These are phyloP conservation scores for Ladona fulva DNA, from an alignment of 1,140 invertebrate species.

Conservation along the genomic window DNA sequence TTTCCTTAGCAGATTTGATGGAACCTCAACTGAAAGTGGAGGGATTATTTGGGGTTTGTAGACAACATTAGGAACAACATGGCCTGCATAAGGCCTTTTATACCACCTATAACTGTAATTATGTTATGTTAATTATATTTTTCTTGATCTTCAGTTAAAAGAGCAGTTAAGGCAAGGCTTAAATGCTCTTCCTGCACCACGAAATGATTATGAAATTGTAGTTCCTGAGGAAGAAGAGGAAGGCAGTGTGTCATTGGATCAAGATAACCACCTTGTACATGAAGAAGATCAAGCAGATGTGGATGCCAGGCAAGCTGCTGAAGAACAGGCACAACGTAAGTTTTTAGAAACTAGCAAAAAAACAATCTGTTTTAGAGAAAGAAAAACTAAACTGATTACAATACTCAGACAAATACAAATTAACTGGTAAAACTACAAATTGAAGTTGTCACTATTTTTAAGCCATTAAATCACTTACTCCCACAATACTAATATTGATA, in stretches of 20 bases:
- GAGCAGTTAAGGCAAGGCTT: conserved; percentile 68
- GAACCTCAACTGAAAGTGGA: too few relatives aligned
- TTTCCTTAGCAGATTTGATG: too few relatives aligned
- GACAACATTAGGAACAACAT: too few relatives aligned
- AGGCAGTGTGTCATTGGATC: conserved; percentile 31
- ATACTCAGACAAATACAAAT: too few relatives aligned
- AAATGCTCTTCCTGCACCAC: conserved; percentile 72
- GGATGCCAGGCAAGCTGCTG: conserved; percentile 57
- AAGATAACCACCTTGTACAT: conserved; percentile 37
- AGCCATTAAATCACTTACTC: background rate
- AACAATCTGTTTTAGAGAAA: too few relatives aligned
- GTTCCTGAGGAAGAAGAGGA: conserved; percentile 77
- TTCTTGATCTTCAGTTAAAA: conserved; percentile 40
- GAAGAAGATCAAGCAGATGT: conserved; percentile 85
- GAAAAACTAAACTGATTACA: too few relatives aligned
- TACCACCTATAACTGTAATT: too few relatives aligned
- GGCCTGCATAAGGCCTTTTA: too few relatives aligned
- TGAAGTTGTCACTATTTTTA: background rate
- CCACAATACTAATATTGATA: too few relatives aligned
- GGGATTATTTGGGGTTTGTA: too few relatives aligned
- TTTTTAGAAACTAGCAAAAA: too few relatives aligned
- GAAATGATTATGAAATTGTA: conserved; percentile 98
- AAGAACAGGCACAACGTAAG: conserved; percentile 51
- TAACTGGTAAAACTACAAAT: too few relatives aligned
- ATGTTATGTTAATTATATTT: conserved; percentile 13